Percentiles rank a stretch among this genome's conserved stretches.
Conservation (phyloP, 2,888 invertebrate genomes). For the Hirtodrosophila duncani region DNA sequence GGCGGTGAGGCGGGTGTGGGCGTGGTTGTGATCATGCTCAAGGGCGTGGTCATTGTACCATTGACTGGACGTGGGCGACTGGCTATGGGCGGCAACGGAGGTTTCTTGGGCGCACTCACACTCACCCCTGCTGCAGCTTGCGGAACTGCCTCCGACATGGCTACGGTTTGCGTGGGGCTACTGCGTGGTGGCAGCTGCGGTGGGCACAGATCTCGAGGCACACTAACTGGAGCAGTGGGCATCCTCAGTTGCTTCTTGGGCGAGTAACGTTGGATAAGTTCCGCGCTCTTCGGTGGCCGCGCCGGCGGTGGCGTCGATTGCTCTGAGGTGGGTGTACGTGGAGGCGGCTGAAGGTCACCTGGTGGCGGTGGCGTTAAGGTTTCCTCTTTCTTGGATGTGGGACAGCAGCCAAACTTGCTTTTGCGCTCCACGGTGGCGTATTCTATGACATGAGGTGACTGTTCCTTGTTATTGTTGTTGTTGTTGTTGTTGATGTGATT, state of each 20-base stretch:
- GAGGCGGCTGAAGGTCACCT: constrained; percentile 80
- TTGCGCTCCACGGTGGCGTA: constrained; percentile 86
- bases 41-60: constrained; percentile 75
- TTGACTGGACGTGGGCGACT: constrained; percentile 77
- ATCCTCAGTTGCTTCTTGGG: constrained; percentile 70
- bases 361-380: neutral
- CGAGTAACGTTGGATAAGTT: constrained; percentile 75
- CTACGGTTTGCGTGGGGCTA: constrained; percentile 39
- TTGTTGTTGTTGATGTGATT: constrained; percentile 9
- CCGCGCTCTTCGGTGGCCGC: constrained; percentile 83
- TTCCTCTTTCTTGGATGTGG: constrained; percentile 81
- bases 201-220: constrained; percentile 43
- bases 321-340: constrained; percentile 81
- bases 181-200: constrained; percentile 75
- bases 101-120: constrained; percentile 82
- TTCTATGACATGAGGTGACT: constrained; percentile 81
- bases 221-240: constrained; percentile 31
- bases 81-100: constrained; percentile 85
- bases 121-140: constrained; percentile 21
- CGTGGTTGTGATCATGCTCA: constrained; percentile 55
- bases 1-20: constrained; percentile 53
- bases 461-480: constrained; percentile 19
- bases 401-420: constrained; percentile 86
- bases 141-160: neutral
- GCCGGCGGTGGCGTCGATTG: constrained; percentile 84